Percentiles rank a stretch among this genome's conserved stretches.
These are phyloP conservation scores for Tolypeutes matacus DNA, from an alignment of 2,797 vertebrate genomes.

Conservation along the genomic window DNA sequence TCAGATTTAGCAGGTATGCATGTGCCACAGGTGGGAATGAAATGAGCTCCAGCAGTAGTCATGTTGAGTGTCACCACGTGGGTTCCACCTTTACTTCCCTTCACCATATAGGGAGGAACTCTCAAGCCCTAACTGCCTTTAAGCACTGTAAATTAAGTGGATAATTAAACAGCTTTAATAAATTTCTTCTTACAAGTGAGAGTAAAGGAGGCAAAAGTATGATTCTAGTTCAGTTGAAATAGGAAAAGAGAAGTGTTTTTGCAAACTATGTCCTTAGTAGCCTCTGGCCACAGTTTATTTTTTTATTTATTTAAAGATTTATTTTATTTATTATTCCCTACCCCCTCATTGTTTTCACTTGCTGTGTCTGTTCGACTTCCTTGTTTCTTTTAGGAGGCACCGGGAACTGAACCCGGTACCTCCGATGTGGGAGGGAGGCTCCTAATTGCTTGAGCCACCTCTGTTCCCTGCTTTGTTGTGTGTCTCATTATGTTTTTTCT, in stretches of 20 bases:
- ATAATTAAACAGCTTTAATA: neutral
- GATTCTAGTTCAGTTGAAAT: neutral
- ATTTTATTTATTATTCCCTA: too few relatives aligned
- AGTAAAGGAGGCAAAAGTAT: conserved; percentile 23
- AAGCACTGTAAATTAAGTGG: neutral
- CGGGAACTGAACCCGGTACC: too few relatives aligned
- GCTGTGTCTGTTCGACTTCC: too few relatives aligned
- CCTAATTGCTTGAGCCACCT: too few relatives aligned
- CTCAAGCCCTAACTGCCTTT: neutral
- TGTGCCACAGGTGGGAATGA: neutral
- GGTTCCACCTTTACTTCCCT: neutral
- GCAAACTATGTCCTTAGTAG: neutral
- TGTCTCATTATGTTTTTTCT: too few relatives aligned
- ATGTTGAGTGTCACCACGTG: neutral
- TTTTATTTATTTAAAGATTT: too few relatives aligned
- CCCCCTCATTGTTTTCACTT: too few relatives aligned
- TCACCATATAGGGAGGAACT: neutral
- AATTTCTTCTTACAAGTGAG: neutral
- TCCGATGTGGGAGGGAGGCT: too few relatives aligned
- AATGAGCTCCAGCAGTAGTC: neutral
- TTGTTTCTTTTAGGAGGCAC: too few relatives aligned
- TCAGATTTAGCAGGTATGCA: neutral
- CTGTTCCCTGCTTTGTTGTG: too few relatives aligned
- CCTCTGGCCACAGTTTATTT: neutral
- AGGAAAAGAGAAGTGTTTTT: neutral